These are phyloP conservation scores for Tympanuchus pallidicinctus DNA, from an alignment of 2,113 vertebrate species.

Conservation along the genomic window DNA sequence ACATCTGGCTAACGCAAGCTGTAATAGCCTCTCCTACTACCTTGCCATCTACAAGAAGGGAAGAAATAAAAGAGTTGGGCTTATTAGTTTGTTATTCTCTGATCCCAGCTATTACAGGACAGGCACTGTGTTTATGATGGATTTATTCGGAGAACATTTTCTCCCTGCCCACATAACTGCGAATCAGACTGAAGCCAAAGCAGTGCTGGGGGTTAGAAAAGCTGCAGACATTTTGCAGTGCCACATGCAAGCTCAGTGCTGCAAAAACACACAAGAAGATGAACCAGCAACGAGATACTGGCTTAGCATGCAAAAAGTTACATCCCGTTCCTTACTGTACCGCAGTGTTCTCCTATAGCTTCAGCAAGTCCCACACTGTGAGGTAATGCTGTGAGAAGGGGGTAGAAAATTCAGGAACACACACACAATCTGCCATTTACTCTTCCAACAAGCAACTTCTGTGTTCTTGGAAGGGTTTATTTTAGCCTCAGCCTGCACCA, in stretches of 20 bases:
- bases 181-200: constrained; percentile 34
- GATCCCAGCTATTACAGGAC: constrained; percentile 24
- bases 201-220: constrained; percentile 27
- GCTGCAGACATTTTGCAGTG: constrained; percentile 18
- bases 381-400: not conserved
- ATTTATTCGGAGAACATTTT: constrained; percentile 50
- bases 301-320: not conserved
- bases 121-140: constrained; percentile 12
- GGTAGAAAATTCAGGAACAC: constrained; percentile 20
- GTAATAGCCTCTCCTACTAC: not conserved
- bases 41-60: not conserved
- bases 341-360: not conserved
- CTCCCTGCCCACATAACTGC: constrained; percentile 37
- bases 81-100: constrained; percentile 37
- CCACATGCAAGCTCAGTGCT: not conserved
- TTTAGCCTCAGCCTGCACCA: constrained; percentile 43
- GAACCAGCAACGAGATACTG: not conserved
- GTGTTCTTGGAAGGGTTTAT: constrained; percentile 45
- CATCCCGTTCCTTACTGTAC: not conserved
- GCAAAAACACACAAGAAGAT: not conserved
- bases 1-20: not conserved
- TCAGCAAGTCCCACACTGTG: not conserved
- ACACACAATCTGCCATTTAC: constrained; percentile 42
- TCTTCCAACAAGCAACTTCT: constrained; percentile 48
- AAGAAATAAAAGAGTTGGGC: constrained; percentile 9